Evolutionary conservation across 1,140 invertebrate species (phyloP), one percentile per base, ranked within the genome.

Genomic region (Goniozus legneri): DNA sequence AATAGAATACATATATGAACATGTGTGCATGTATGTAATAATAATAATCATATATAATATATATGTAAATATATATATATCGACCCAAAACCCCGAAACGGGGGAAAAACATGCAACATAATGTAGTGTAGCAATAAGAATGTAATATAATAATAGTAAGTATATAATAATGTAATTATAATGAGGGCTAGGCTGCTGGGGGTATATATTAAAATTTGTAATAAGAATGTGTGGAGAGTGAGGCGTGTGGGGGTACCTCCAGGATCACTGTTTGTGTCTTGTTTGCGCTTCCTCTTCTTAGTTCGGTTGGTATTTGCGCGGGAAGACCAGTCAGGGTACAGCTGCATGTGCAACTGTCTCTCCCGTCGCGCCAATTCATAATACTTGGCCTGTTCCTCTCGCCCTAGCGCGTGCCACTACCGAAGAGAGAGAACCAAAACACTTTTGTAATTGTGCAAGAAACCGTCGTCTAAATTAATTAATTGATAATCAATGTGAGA

Each of bases 241-340:
- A 76, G 71, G 69, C 64, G 73, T 74, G 65, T 73, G n/a, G n/a
- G 70, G 81, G 80, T 87, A 91, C 88, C 90, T 91, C 90, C 92
- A 76, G 73, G 73, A 74, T 76, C 73, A 85, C 93, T 92, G 82
- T 85, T 89, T 85, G 88, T 91, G 82, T 95, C 94, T 87, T 93
- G 91, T 87, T 96, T 97, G 84, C 92, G 86, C 82, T 95, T 97
- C 87, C 96, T 95, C 86, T 98, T 98, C 87, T 97, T 96, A 82
- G 89, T 90, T 80, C 91, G 89, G 82, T 91, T 89, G 81, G 91
- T 89, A 85, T 98, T 97, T 79, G 95, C 87, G 77, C 96, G 95
- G 81, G 88, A 91, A 79, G 91, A 94, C 97, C 97, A 99, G 82
- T 95, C 92, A 71, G 96, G 96, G 84, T 98, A 97, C 77, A 95